phyloP scores from a whole-genome alignment of 2,888 invertebrate species.

The Pammene fasciana region DNA sequence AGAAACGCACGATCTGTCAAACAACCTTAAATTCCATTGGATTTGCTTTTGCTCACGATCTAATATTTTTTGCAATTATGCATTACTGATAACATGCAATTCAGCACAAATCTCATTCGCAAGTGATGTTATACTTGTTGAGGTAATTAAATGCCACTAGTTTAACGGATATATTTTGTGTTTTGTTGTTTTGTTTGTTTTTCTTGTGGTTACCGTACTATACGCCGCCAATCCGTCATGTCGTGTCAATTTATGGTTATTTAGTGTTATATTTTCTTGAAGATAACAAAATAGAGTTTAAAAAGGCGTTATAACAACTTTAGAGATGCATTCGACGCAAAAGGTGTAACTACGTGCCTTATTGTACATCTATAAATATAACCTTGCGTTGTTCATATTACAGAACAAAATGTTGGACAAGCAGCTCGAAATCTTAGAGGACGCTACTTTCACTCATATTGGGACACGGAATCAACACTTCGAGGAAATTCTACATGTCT shows the following conservation, averaged over 20 bases:
- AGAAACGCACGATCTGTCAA: constrained; percentile 60
- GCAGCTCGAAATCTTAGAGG: constrained; percentile 55
- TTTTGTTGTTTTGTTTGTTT: constrained; percentile 40
- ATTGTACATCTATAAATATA: background rate
- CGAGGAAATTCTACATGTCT: constrained; percentile 50
- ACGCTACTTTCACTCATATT: constrained; percentile 49
- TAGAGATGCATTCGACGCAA: background rate
- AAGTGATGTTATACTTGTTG: background rate
- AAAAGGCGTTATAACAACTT: background rate
- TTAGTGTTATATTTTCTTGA: constrained; percentile 6
- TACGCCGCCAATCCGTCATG: constrained; percentile 19
- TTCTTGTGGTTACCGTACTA: constrained; percentile 27
- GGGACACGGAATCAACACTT: constrained; percentile 51
- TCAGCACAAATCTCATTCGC: constrained; percentile 5
- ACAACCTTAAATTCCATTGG: constrained; percentile 9
- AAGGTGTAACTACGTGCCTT: background rate
- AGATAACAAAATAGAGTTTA: background rate
- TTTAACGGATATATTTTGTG: constrained; percentile 20
- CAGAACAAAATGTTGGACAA: constrained; percentile 61
- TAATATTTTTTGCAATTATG: constrained; percentile 29
- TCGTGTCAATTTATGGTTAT: constrained; percentile 23
- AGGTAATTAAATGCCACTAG: constrained; percentile 16
- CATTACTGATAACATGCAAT: constrained; percentile 18
- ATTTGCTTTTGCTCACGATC: constrained; percentile 12
- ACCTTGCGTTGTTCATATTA: constrained; percentile 27